phyloP scores from a whole-genome alignment of 1,140 invertebrate genomes.

The Bombus terrestris region DNA sequence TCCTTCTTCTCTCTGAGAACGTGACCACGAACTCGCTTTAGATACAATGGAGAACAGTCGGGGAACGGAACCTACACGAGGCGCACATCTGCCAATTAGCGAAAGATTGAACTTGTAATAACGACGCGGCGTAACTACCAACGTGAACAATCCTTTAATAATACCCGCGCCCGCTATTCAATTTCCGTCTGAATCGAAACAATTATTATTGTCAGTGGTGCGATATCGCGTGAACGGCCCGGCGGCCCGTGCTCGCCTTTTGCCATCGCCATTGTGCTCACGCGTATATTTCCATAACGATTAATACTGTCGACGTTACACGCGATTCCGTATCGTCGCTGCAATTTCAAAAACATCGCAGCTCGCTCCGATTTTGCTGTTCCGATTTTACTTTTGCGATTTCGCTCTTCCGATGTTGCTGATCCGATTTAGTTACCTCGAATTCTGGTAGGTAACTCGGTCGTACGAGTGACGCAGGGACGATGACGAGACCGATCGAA shows the following conservation, averaged over 20 bases:
- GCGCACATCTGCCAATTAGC: conserved; percentile 49
- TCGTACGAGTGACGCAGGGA: neutral
- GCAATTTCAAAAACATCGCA: neutral
- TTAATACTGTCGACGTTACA: conserved; percentile 28
- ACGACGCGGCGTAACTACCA: conserved; percentile 41
- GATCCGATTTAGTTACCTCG: neutral
- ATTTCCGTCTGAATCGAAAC: conserved; percentile 65
- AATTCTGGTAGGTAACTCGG: neutral
- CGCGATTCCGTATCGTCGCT: neutral
- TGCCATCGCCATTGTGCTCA: conserved; percentile 47
- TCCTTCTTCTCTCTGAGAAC: no score
- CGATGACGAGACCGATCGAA: neutral
- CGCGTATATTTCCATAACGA: conserved; percentile 62
- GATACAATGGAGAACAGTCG: neutral
- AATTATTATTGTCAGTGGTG: conserved; percentile 61
- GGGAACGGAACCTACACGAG: neutral
- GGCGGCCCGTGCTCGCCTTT: neutral
- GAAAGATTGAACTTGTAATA: conserved; percentile 55
- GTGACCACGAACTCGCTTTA: neutral
- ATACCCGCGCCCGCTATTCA: conserved; percentile 48
- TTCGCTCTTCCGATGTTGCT: neutral
- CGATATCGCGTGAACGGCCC: conserved; percentile 40
- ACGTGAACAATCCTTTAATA: conserved; percentile 38
- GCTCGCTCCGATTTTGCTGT: no score
- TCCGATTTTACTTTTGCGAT: neutral